A percentile compares a stretch with the other conserved stretches of the same genome.
These are phyloP conservation scores for Macrostomum lignano DNA, from an alignment of 1,140 invertebrate genomes.

Conservation along the genomic window DNA sequence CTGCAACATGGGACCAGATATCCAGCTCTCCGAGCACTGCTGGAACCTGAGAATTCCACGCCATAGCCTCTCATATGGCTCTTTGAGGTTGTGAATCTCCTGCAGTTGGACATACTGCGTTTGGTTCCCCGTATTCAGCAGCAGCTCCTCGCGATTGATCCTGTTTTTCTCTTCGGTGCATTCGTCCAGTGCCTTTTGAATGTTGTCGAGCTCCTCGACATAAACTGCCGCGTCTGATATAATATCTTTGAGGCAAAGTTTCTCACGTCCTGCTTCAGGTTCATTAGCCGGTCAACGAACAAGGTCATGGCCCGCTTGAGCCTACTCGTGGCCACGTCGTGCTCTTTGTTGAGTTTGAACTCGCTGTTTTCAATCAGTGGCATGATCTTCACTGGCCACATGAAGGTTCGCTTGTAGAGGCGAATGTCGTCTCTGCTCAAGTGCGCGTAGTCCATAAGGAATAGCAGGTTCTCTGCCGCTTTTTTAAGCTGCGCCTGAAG, in stretches of 20 bases:
- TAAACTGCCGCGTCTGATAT: slow-evolving; percentile 22
- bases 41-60: slow-evolving; percentile 56
- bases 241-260: slow-evolving; percentile 18
- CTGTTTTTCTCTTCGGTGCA: slow-evolving; percentile 19
- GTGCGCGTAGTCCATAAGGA: slow-evolving; percentile 44
- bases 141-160: slow-evolving; percentile 41
- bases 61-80: slow-evolving; percentile 67
- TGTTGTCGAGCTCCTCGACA: slow-evolving; percentile 14
- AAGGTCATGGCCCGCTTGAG: slow-evolving; percentile 15
- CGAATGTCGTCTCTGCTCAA: slow-evolving; percentile 43
- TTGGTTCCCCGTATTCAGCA: slow-evolving; percentile 52
- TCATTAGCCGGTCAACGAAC: slow-evolving; percentile 13
- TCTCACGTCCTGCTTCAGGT: slow-evolving; percentile 14
- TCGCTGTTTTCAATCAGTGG: slow-evolving; percentile 38
- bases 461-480: slow-evolving; percentile 34
- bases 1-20: slow-evolving; percentile 40
- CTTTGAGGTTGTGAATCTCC: slow-evolving; percentile 42
- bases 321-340: slow-evolving; percentile 15
- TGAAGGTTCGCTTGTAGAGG: slow-evolving; percentile 48
- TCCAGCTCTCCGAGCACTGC: slow-evolving; percentile 38
- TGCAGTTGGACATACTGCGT: slow-evolving; percentile 45
- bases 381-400: slow-evolving; percentile 61
- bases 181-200: slow-evolving; percentile 14
- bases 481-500: slow-evolving; percentile 36
- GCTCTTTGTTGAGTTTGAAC: slow-evolving; percentile 18